phyloP scores from a whole-genome alignment of 2,113 vertebrate species.

The Tricholaema leucomelas region DNA sequence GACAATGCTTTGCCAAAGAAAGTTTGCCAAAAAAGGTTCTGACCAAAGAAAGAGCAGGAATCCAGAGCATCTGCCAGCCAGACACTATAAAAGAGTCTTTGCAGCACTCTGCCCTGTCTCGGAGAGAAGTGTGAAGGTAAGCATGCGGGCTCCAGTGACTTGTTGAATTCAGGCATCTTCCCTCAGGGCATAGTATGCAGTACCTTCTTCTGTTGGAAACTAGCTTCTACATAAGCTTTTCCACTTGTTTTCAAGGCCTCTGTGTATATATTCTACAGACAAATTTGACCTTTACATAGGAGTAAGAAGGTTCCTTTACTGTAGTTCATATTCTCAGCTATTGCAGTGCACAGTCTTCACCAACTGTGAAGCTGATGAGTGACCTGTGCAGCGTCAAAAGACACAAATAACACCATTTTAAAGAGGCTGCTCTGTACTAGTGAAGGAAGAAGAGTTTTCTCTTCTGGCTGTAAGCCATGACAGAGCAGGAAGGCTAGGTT shows the following conservation, averaged over 20 bases:
- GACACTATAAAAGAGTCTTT: slow-evolving; percentile 58
- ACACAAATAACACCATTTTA: neutral
- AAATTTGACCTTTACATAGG: neutral
- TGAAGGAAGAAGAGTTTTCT: neutral
- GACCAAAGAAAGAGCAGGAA: slow-evolving; percentile 43
- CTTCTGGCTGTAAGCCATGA: neutral
- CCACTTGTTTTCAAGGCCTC: neutral
- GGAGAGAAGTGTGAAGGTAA: slow-evolving; percentile 57
- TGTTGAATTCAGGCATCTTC: neutral
- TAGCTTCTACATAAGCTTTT: neutral
- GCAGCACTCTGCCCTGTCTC: slow-evolving; percentile 38
- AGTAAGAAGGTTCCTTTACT: neutral
- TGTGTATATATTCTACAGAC: neutral
- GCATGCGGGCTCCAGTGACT: neutral
- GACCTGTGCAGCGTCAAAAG: neutral
- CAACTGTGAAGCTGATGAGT: neutral
- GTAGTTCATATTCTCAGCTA: neutral
- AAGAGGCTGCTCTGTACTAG: slow-evolving; percentile 2
- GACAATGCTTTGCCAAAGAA: slow-evolving; percentile 48
- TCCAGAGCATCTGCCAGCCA: slow-evolving; percentile 34
- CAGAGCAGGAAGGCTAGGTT: neutral
- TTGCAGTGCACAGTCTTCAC: neutral
- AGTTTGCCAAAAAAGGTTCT: slow-evolving; percentile 48
- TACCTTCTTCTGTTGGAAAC: neutral
- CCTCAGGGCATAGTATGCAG: neutral